Conservation (phyloP, 2,797 vertebrate species). For the Alauda arvensis region DNA sequence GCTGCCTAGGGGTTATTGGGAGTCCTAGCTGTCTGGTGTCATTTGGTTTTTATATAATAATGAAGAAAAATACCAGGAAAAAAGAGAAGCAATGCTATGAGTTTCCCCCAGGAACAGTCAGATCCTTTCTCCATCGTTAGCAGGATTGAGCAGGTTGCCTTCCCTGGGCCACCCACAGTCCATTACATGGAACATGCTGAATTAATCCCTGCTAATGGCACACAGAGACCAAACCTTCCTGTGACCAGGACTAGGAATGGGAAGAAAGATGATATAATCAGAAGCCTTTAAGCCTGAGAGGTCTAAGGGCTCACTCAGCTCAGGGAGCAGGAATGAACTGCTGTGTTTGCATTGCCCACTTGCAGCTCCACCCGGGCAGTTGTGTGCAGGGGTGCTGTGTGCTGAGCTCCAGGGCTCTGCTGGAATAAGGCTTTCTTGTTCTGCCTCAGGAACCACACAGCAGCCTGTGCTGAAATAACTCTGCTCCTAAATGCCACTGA, state of each 20-base stretch:
- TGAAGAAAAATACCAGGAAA: neutral
- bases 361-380: neutral
- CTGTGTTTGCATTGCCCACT: neutral
- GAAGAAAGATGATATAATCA: neutral
- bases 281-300: neutral
- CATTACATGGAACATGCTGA: neutral
- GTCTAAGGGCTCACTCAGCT: neutral
- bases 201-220: neutral
- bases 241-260: neutral
- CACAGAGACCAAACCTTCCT: neutral
- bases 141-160: neutral
- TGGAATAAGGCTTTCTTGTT: slow-evolving; percentile 47
- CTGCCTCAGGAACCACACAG: neutral
- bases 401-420: neutral
- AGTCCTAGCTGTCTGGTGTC: neutral
- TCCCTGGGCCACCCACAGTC: neutral
- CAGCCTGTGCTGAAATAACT: slow-evolving; percentile 13
- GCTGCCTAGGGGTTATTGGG: neutral
- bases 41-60: neutral
- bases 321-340: neutral
- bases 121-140: neutral
- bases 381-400: neutral
- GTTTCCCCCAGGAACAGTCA: neutral
- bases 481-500: neutral
- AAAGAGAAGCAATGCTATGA: neutral